Percentiles rank a stretch among this genome's conserved stretches.
Evolutionary conservation across 2,888 invertebrate genomes (phyloP).

Genomic region (Salticus scenicus): DNA sequence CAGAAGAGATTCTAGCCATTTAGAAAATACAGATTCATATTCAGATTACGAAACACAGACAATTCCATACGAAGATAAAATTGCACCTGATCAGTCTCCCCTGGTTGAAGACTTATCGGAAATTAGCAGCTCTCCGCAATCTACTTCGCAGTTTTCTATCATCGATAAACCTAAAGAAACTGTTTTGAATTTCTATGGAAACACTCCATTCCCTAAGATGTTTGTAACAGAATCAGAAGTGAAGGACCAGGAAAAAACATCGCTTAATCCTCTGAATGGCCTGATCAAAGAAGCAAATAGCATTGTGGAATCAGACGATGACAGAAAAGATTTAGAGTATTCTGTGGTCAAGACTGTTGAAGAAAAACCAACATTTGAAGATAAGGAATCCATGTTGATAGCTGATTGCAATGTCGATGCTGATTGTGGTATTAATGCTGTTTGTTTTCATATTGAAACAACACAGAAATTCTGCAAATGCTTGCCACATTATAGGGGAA

Average conservation of each 20-base stretch:
- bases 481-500: constrained; percentile 1
- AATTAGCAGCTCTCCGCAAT: not conserved
- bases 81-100: no score
- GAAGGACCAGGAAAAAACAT: not conserved
- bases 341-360: not conserved
- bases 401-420: not conserved
- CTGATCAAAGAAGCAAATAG: not conserved
- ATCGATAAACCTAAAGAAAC: not conserved
- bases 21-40: not conserved
- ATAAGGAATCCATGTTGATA: not conserved
- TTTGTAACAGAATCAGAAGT: not conserved
- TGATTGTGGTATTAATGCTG: not conserved
- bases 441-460: not conserved
- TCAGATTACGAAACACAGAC: not conserved
- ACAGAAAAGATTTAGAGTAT: not conserved
- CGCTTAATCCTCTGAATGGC: not conserved
- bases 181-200: not conserved
- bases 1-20: not conserved
- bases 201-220: not conserved
- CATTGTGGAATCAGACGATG: not conserved
- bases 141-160: not conserved
- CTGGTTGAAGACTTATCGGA: not conserved
- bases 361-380: not conserved
- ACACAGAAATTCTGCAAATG: not conserved
- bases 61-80: no score